Percentiles rank a stretch among this genome's conserved stretches.
Conservation (phyloP, 2,888 invertebrate species). For the Dimorphilus gyrociliatus region DNA sequence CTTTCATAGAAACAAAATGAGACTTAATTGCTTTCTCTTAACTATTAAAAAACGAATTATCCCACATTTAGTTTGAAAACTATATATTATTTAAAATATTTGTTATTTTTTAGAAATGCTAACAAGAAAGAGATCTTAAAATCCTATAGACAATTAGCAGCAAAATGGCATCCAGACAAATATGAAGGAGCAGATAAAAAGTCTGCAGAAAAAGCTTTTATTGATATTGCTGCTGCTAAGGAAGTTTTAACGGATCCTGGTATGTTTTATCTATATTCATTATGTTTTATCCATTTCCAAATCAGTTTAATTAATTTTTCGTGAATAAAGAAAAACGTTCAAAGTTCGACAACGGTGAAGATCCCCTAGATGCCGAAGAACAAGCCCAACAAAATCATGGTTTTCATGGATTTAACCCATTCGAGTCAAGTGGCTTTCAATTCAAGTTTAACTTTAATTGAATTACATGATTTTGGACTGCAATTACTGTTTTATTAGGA, state of each 20-base stretch:
- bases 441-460: slow-evolving; percentile 88
- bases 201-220: slow-evolving; percentile 87
- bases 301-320: background rate
- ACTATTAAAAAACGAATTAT: no score
- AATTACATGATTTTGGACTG: no score
- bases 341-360: slow-evolving; percentile 82
- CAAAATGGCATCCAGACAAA: slow-evolving; percentile 98
- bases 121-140: slow-evolving; percentile 80
- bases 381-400: slow-evolving; percentile 38
- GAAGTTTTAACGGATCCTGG: slow-evolving; percentile 61
- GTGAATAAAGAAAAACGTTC: slow-evolving; percentile 59
- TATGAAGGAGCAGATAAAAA: slow-evolving; percentile 65
- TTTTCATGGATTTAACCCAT: slow-evolving; percentile 33
- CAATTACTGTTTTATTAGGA: no score
- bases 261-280: slow-evolving; percentile 17
- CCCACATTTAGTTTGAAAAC: no score
- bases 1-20: background rate
- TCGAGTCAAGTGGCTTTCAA: slow-evolving; percentile 58
- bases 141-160: slow-evolving; percentile 83
- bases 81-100: background rate
- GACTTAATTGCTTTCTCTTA: slow-evolving; percentile 1
- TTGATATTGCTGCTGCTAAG: slow-evolving; percentile 95
- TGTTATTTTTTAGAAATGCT: slow-evolving; percentile 46
- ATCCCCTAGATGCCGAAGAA: slow-evolving; percentile 85
- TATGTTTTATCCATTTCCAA: background rate